Percentiles rank a stretch among this genome's conserved stretches.
Evolutionary conservation across 2,797 vertebrate species (phyloP).

Genomic region (Eleutherodactylus coqui): DNA sequence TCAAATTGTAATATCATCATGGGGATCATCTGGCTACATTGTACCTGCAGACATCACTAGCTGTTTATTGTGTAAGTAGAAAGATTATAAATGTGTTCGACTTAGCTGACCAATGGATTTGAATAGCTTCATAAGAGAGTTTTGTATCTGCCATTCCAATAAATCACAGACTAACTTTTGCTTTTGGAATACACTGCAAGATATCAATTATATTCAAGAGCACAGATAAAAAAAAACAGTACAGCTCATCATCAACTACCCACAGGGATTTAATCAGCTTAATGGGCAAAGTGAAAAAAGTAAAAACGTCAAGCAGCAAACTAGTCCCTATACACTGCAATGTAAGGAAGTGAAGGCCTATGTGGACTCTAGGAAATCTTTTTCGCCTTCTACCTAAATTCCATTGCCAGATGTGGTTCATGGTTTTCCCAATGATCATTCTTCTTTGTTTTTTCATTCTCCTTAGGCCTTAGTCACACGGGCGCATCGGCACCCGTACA

Average conservation of each 20-base stretch:
- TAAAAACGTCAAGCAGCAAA: background rate
- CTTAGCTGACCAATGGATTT: background rate
- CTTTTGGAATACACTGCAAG: background rate
- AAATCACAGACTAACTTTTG: background rate
- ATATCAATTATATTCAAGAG: background rate
- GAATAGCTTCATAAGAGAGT: background rate
- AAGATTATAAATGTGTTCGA: background rate
- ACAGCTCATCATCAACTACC: background rate
- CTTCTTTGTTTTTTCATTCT: background rate
- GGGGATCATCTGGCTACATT: conserved; percentile 13
- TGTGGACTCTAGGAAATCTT: background rate
- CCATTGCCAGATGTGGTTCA: background rate
- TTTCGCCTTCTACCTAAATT: background rate
- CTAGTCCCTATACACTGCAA: background rate
- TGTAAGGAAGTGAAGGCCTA: background rate
- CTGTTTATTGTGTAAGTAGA: background rate
- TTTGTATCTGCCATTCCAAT: background rate
- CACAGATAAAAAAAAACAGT: background rate
- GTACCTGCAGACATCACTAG: background rate
- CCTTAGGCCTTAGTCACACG: no score
- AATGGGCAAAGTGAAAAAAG: background rate
- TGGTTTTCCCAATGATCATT: background rate
- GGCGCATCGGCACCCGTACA: no score
- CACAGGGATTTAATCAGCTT: background rate
- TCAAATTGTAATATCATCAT: conserved; percentile 11